phyloP scores from a whole-genome alignment of 2,113 vertebrate species.

The Ctenodactylus gundi region DNA sequence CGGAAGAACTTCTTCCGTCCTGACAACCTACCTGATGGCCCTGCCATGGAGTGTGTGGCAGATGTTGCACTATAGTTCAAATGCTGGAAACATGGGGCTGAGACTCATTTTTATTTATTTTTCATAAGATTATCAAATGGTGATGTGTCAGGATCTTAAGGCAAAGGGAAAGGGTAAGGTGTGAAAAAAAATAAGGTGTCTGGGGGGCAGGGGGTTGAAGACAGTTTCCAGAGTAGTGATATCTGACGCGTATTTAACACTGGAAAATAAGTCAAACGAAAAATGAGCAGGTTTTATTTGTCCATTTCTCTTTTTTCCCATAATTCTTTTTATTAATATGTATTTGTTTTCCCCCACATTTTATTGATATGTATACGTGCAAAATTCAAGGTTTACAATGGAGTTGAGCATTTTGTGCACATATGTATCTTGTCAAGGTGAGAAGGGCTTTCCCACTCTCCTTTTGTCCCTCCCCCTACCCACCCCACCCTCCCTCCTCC shows the following conservation, averaged over 20 bases:
- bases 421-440: too few species aligned
- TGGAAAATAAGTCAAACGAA: conserved; percentile 27
- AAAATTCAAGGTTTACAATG: too few species aligned
- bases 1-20: conserved; percentile 74
- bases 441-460: too few species aligned
- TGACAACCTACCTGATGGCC: conserved; percentile 76
- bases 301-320: conserved; percentile 23
- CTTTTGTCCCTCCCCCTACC: too few species aligned
- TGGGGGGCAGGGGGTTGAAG: background rate
- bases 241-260: background rate
- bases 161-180: background rate
- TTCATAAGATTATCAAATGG: conserved; percentile 52
- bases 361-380: too few species aligned
- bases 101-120: background rate
- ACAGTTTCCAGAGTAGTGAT: conserved; percentile 44
- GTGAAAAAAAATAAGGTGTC: background rate
- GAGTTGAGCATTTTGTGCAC: too few species aligned
- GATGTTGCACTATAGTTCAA: conserved; percentile 71
- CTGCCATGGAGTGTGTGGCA: conserved; percentile 73
- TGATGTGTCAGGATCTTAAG: conserved; percentile 49
- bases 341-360: too few species aligned
- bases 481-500: too few species aligned
- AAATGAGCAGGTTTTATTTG: background rate
- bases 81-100: conserved; percentile 43
- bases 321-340: too few species aligned